phyloP scores from a whole-genome alignment of 2,888 invertebrate species.

The Drosophila falleni region DNA sequence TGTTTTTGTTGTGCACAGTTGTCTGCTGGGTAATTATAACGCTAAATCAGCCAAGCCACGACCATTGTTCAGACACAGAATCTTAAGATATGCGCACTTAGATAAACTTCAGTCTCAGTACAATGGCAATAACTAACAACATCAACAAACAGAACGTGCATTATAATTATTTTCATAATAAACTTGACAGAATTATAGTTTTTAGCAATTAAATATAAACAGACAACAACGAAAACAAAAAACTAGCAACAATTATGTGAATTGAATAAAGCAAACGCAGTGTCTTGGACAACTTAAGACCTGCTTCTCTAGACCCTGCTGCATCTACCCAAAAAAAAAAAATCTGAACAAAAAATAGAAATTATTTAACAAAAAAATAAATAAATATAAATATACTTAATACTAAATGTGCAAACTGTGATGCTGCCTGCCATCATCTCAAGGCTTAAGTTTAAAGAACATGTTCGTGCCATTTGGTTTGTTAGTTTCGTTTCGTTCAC shows the following conservation, averaged over 20 bases:
- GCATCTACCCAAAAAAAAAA: slow-evolving; percentile 51
- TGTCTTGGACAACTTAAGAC: slow-evolving; percentile 56
- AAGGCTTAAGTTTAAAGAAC: slow-evolving; percentile 81
- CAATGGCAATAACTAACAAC: slow-evolving; percentile 58
- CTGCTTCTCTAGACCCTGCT: slow-evolving; percentile 60
- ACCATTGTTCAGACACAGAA: slow-evolving; percentile 69
- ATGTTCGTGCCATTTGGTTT: slow-evolving; percentile 59
- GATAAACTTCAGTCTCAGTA: slow-evolving; percentile 65
- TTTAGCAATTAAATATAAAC: slow-evolving; percentile 81
- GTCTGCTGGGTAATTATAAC: slow-evolving; percentile 75
- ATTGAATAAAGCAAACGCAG: slow-evolving; percentile 44
- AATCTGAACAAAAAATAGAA: slow-evolving; percentile 30
- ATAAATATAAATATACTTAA: slow-evolving; percentile 54
- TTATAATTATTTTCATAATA: slow-evolving; percentile 81
- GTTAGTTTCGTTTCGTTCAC: slow-evolving; percentile 49
- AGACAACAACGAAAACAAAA: slow-evolving; percentile 46
- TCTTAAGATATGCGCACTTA: slow-evolving; percentile 77
- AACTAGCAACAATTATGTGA: slow-evolving; percentile 75
- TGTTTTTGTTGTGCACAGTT: slow-evolving; percentile 57
- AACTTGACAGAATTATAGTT: slow-evolving; percentile 83
- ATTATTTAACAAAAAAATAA: slow-evolving; percentile 30
- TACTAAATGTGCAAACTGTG: slow-evolving; percentile 70
- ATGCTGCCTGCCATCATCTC: slow-evolving; percentile 54
- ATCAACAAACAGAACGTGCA: slow-evolving; percentile 62
- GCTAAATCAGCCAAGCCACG: slow-evolving; percentile 74